These are phyloP conservation scores for Zoanthus gigantus DNA, from an alignment of 92 coral and sea anemone genomes.

Conservation along the genomic window DNA sequence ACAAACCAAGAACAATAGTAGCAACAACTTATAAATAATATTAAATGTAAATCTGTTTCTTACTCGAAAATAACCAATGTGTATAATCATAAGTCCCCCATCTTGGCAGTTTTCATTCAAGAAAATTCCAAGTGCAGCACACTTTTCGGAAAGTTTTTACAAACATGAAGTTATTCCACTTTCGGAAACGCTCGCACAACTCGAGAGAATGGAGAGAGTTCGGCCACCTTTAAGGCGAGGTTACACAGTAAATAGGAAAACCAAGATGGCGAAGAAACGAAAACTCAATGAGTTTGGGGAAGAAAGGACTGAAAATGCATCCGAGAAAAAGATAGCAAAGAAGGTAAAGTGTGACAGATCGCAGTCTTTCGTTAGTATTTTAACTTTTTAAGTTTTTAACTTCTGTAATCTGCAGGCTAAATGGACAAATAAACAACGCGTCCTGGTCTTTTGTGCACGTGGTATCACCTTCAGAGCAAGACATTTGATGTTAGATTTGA, in stretches of 20 bases:
- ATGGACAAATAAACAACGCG: constrained; percentile 98
- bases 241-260: constrained; percentile 9
- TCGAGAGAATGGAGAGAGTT: constrained; percentile 1
- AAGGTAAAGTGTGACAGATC: neutral
- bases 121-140: neutral
- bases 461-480: constrained; percentile 98
- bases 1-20: too few relatives aligned
- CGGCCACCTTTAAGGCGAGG: neutral
- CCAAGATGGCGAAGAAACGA: constrained; percentile 50
- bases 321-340: neutral
- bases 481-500: constrained; percentile 95
- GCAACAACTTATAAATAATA: too few relatives aligned
- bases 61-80: constrained; percentile 16
- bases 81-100: neutral
- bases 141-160: neutral
- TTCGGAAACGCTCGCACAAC: constrained; percentile 7
- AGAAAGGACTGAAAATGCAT: neutral
- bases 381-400: neutral
- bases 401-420: constrained; percentile 63
- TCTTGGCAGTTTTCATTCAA: neutral
- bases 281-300: neutral
- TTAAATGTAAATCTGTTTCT: neutral
- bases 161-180: neutral
- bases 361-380: neutral
- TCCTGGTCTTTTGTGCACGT: constrained; percentile 94